These are phyloP conservation scores for Graptemys geographica DNA, from an alignment of 2,797 vertebrate genomes.

Conservation along the genomic window DNA sequence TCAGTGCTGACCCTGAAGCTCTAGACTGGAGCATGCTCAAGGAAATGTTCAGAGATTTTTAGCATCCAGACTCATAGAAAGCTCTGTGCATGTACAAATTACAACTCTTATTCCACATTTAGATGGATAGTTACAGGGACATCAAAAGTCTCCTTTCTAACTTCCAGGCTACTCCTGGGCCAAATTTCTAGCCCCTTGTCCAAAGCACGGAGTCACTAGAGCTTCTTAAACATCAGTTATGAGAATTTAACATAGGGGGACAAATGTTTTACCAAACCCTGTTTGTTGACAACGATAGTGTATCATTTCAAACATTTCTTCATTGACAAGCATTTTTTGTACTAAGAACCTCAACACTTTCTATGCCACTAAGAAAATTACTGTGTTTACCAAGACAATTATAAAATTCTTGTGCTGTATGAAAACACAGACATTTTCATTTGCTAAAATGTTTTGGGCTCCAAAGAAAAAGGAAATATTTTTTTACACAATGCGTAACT, in stretches of 20 bases:
- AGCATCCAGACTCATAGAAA: neutral
- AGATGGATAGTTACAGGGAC: neutral
- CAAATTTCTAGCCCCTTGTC: neutral
- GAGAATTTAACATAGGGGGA: neutral
- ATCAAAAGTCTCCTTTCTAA: neutral
- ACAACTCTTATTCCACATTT: neutral
- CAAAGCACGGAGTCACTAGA: neutral
- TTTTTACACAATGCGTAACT: neutral
- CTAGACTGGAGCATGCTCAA: neutral
- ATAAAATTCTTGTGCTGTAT: neutral
- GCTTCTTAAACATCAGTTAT: neutral
- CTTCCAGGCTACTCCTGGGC: neutral
- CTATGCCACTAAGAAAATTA: neutral
- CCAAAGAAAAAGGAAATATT: neutral
- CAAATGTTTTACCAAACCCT: neutral
- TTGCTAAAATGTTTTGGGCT: neutral
- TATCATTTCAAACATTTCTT: constrained; percentile 9
- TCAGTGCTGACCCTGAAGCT: neutral
- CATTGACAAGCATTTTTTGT: neutral
- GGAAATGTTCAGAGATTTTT: neutral
- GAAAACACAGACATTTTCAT: neutral
- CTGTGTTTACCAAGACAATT: neutral
- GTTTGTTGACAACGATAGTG: neutral
- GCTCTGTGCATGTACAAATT: neutral
- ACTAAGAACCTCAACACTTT: constrained; percentile 1